Percentiles rank a stretch among this genome's conserved stretches.
phyloP scores from a whole-genome alignment of 2,888 invertebrate genomes.

The Clostera curtula region DNA sequence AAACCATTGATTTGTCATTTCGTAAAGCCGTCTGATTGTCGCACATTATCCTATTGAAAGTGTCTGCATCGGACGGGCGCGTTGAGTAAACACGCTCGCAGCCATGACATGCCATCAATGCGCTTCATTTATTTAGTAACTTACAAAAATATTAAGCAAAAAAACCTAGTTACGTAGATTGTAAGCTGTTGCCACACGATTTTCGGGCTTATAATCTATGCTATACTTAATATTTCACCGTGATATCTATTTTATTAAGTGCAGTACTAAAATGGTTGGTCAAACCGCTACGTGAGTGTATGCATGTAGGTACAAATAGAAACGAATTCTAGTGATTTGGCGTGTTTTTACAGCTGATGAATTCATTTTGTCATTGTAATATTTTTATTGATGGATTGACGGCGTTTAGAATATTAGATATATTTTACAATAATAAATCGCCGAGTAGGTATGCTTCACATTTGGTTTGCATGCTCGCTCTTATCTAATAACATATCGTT shows the following conservation, averaged over 20 bases:
- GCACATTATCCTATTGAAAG: constrained; percentile 32
- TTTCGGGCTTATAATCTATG: constrained; percentile 28
- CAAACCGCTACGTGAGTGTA: constrained; percentile 24
- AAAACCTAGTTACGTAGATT: constrained; percentile 13
- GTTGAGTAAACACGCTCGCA: constrained; percentile 53
- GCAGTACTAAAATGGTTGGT: constrained; percentile 22
- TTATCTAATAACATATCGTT: too few species aligned
- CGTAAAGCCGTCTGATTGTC: constrained; percentile 41
- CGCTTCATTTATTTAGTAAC: constrained; percentile 66
- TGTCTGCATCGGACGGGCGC: constrained; percentile 26
- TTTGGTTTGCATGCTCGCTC: too few species aligned
- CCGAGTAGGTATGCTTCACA: too few species aligned
- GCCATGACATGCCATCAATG: constrained; percentile 60
- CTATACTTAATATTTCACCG: constrained; percentile 17
- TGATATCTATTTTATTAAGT: constrained; percentile 16
- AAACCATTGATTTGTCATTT: constrained; percentile 42
- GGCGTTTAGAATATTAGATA: too few species aligned
- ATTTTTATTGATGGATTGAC: too few species aligned
- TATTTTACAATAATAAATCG: too few species aligned
- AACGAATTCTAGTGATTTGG: constrained; percentile 10
- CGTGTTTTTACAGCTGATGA: constrained; percentile 42
- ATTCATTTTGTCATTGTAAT: constrained; percentile 1
- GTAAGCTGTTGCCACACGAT: constrained; percentile 15
- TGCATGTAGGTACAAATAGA: constrained; percentile 17
- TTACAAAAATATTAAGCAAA: constrained; percentile 53